Conservation (phyloP, 1,140 invertebrate species). For the Thaumatotibia leucotreta region DNA sequence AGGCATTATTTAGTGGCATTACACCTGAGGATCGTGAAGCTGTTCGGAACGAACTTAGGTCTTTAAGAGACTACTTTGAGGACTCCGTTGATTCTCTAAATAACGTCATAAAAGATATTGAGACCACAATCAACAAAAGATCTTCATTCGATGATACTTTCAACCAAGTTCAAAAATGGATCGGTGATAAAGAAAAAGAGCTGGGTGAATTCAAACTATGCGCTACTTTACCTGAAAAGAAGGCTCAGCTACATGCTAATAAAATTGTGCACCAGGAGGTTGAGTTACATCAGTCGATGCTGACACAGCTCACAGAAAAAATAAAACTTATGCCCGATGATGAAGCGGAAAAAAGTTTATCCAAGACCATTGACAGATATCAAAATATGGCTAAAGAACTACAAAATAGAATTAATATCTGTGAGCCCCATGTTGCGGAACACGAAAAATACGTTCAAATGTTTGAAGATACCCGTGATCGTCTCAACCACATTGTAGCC, state of each 20-base stretch:
- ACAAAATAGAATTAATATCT: conserved; percentile 80
- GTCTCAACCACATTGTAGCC: conserved; percentile 82
- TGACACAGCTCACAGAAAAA: conserved; percentile 87
- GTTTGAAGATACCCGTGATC: conserved; percentile 85
- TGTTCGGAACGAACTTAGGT: conserved; percentile 88
- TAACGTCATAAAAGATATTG: conserved; percentile 89
- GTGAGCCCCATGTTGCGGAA: conserved; percentile 85
- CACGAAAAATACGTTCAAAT: conserved; percentile 90
- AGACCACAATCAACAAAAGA: conserved; percentile 90
- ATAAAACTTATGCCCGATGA: conserved; percentile 84
- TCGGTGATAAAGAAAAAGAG: conserved; percentile 85
- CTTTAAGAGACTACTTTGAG: conserved; percentile 89
- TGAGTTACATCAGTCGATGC: conserved; percentile 85
- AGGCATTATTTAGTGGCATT: conserved; percentile 91
- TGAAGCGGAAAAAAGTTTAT: conserved; percentile 83
- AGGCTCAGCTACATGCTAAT: conserved; percentile 86
- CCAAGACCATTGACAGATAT: conserved; percentile 83
- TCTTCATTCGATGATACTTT: conserved; percentile 94
- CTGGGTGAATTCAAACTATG: conserved; percentile 82
- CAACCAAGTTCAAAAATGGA: conserved; percentile 88
- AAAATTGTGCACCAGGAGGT: conserved; percentile 89
- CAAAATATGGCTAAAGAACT: conserved; percentile 82
- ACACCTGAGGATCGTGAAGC: conserved; percentile 90
- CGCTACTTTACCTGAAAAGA: conserved; percentile 89
- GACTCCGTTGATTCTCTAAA: conserved; percentile 89